Base-by-base conservation (phyloP, 2,797 vertebrate genomes). In the Platalea minor region DNA sequence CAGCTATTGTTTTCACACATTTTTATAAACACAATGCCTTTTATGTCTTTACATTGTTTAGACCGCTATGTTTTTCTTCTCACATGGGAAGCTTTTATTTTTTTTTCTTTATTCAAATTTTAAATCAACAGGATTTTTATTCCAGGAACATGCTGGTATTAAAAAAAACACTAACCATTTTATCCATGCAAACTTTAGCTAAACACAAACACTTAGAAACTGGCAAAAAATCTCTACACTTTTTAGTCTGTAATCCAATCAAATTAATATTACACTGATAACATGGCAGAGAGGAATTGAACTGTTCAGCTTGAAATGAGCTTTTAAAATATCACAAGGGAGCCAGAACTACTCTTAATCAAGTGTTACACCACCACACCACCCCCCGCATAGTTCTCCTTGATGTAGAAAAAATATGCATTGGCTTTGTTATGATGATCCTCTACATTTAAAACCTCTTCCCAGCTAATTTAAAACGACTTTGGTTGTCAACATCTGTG, bases 1-100 rank as follows among this genome's bases (percentile, higher is more conserved):
- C 97, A 97, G 97, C 97, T 97, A 98, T 98, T 98, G 98, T 98
- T 98, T 98, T 97, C 96, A 97, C 96, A 96, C 94, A 97, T 97
- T 97, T 98, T 97, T 96, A 96, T 94, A 96, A 97, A 96, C 97
- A 98, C 98, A 98, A 98, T 97, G 88, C 88, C 96, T 98, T 98
- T 97, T 98, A 97, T 97, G 97, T 98, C 97, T 97, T 97, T 96
- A 94, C 95, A 97, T 92, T 98, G 97, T 98, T 96, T 92, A 95
- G 95, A 91, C 95, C 0, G 48, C 95, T 88, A 72, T 96, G 96
- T 96, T 97, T 98, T 95, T 94, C 91, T 93, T 84, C 81, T 96
- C 97, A 54, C 89, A 85, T 33, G 94, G 96, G 97, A 95, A 92
- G 87, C 13, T 60, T 90, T 94, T 95, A 37, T 84, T 85, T 91